These are phyloP conservation scores for Brachystomella parvula DNA, from an alignment of 1,140 invertebrate species.

Conservation along the genomic window DNA sequence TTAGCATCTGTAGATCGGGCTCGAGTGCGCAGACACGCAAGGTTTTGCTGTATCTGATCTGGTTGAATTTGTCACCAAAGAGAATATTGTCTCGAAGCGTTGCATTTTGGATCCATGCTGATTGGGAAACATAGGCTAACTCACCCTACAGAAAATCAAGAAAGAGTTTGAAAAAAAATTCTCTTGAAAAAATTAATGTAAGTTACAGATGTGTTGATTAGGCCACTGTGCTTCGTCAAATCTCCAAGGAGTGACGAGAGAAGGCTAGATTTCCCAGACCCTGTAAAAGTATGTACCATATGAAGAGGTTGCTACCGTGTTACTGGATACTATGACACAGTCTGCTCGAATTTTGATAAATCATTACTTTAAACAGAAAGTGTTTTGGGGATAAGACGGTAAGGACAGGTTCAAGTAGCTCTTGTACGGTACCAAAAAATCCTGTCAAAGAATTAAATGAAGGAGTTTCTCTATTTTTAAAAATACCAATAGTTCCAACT, in stretches of 20 bases:
- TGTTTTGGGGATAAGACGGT: too few relatives aligned
- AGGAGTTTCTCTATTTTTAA: too few relatives aligned
- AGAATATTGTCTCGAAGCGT: constrained; percentile 49
- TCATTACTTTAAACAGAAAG: too few relatives aligned
- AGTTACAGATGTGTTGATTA: constrained; percentile 62
- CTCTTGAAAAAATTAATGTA: too few relatives aligned
- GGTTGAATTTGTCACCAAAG: constrained; percentile 43
- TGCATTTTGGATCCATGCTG: constrained; percentile 52
- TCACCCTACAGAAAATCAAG: constrained; percentile 38
- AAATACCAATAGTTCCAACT: constrained; percentile 65
- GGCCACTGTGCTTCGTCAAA: constrained; percentile 37
- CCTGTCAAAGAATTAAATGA: too few relatives aligned
- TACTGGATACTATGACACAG: too few relatives aligned
- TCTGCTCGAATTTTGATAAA: too few relatives aligned
- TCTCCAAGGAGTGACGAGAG: constrained; percentile 48
- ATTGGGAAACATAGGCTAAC: constrained; percentile 48
- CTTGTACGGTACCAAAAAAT: too few relatives aligned
- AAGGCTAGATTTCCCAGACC: constrained; percentile 54
- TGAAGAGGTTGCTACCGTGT: neutral
- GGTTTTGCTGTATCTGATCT: constrained; percentile 46
- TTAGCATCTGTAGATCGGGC: constrained; percentile 50
- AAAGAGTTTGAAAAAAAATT: too few relatives aligned
- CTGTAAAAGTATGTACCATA: constrained; percentile 4
- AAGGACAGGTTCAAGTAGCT: too few relatives aligned
- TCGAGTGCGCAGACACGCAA: constrained; percentile 48